These are phyloP conservation scores for Willowsia nigromaculata DNA, from an alignment of 2,888 invertebrate species.

Conservation along the genomic window DNA sequence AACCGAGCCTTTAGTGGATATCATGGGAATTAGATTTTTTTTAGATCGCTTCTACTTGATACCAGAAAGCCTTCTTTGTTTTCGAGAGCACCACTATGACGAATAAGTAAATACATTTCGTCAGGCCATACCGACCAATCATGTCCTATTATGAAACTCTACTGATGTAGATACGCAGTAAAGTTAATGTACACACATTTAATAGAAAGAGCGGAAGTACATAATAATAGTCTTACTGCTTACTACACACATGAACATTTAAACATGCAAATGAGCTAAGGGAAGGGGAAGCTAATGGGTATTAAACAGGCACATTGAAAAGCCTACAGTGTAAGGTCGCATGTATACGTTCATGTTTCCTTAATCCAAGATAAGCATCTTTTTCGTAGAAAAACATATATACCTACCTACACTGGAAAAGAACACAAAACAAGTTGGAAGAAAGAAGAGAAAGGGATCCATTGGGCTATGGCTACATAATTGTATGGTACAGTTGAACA, in stretches of 20 bases:
- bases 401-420: neutral
- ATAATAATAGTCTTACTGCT: constrained; percentile 52
- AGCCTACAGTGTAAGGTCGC: constrained; percentile 16
- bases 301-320: constrained; percentile 63
- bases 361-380: constrained; percentile 64
- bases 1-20: constrained; percentile 39
- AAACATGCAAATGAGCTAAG: constrained; percentile 66
- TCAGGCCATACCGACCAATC: neutral
- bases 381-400: neutral
- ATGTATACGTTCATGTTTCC: constrained; percentile 51
- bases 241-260: constrained; percentile 57
- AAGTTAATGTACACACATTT: constrained; percentile 34
- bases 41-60: neutral
- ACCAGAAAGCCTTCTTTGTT: neutral
- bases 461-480: neutral
- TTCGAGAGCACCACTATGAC: neutral
- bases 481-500: neutral
- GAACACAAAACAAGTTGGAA: neutral
- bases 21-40: constrained; percentile 58
- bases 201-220: constrained; percentile 57
- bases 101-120: neutral
- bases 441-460: neutral
- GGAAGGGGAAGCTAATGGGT: constrained; percentile 65
- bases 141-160: constrained; percentile 1
- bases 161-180: neutral